Evolutionary conservation across 2,113 vertebrate species (phyloP), one percentile per base, ranked within the genome.

Genomic region (Epinephelus lanceolatus): DNA sequence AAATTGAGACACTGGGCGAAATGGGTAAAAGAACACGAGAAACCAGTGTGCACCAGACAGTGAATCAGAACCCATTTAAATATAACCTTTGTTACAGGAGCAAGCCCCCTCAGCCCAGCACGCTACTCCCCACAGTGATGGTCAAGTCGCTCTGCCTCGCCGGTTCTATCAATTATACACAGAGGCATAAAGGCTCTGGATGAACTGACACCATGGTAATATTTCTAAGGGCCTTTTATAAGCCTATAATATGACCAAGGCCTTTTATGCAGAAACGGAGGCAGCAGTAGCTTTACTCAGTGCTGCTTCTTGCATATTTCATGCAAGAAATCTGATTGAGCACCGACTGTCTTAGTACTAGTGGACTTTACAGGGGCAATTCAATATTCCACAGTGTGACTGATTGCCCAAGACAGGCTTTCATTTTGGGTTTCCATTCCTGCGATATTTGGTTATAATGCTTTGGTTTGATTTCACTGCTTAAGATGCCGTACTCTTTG

Each of bases 221-320:
- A 80, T 76, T 81, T 85, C 70, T 76, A 37, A 0, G 9, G 45
- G 18, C 12, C 21, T 81, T 85, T 81, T 55, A 83, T 69, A 57
- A 76, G 76, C 49, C 69, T 42, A 53, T 74, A 45, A 78, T 71
- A 67, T 52, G 30, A 84, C 71, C 23, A 40, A 23, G 52, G 68
- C 51, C 71, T 88, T 90, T 87, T 65, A 71, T 76, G 84, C 75
- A 56, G 69, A 79, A 71, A 84, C 66, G 42, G 61, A 65, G 30
- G 47, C 30, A 52, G 60, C 6, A 1, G 62, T 6, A 33, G 78
- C 27, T 3, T 62, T 51, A 37, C 3, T 8, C 7, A 69, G 33
- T 0, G 49, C 55, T 33, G n/a, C 70, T 73, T 76, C 59, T 51
- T 90, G 83, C 82, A 88, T 79, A 88, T 88, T 90, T 90, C 83